Evolutionary conservation across 2,113 vertebrate genomes (phyloP), one percentile per base, ranked within the genome.

Genomic region (Platysteira castanea): DNA sequence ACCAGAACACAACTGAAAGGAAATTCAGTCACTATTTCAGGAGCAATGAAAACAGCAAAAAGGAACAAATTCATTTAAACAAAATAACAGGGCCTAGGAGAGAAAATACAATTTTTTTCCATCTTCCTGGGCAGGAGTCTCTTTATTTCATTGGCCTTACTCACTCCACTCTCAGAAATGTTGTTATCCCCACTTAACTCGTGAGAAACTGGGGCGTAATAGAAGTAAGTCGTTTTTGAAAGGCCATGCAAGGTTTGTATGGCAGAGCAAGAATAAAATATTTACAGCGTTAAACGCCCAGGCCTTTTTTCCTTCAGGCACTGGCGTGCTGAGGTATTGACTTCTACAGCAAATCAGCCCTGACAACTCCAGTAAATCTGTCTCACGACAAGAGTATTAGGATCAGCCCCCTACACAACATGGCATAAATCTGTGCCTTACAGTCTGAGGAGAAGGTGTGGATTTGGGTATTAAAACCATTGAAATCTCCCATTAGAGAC

Each of bases 291-390:
- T 87, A 95, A 96, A 92, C n/a, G 8, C 74, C 84, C 52, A 68
- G 56, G 24, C 15, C 21, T 86, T 87, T 77, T 50, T 67, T 93
- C 76, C 88, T 95, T 67, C 74, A 78, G 85, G 71, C 83, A 86
- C 47, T 2, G 4, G 39, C 0, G 0, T 50, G 82, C 68, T 63
- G 60, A 94, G 71, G 27, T 84, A 96, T 92, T 96, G 93, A 86
- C 92, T 91, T 89, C 60, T 56, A 78, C 86, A 84, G 79, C 92
- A 96, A 95, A 96, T 96, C 88, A 89, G 76, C 56, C 83, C 60
- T 88, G 95, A 96, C 96, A 96, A 60, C 69, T 84, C 31, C 87
- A 93, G 84, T 95, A 95, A 95, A 96, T 94, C 85, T 93, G 93
- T 94, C 93, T 90, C 93, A 96, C 9, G 39, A 93, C 93, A 93